Evolutionary conservation across 1,140 invertebrate genomes (phyloP), one percentile per base, ranked within the genome.

Genomic region (Anastrepha ludens): DNA sequence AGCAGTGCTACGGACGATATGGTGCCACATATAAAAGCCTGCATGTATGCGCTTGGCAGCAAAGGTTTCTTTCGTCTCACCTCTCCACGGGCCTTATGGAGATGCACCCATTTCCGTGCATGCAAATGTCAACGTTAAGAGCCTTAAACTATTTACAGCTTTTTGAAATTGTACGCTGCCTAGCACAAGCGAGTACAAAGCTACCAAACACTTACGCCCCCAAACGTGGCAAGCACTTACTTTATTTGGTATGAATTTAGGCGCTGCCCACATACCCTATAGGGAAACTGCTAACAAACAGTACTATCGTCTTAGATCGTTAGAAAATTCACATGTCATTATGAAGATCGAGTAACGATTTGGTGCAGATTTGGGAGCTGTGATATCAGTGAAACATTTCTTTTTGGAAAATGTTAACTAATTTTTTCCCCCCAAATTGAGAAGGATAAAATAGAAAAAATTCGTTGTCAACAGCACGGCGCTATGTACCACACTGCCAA

Each of bases 201-300:
- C 60, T 17, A 17, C 13, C 60, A 1, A 15, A 62, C 60, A 62
- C 13, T 13, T 13, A 62, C 60, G n/a, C 60, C 13, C 13, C 15
- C 60, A 3, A 13, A 62, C 60, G 13, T 13, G 60, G 9, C 60
- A n/a, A 62, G 60, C 60, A 17, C 60, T 62, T 62, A 15, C 4
- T 62, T 62, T 62, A 62, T 62, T 62, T 62, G n/a, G 60, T 17
- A 62, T 62, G n/a, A 62, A 62, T 62, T 62, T 62, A 62, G 60
- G 60, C 60, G 60, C 2, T 17, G n/a, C n/a, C 60, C 9, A 62
- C 13, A 62, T 8, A 5, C 13, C 60, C 60, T 15, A 4, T 17
- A 62, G 60, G 60, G n/a, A 62, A 62, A n/a, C n/a, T n/a, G n/a
- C n/a, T n/a, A n/a, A n/a, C n/a, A n/a, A n/a, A n/a, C n/a, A n/a